phyloP scores from a whole-genome alignment of 2,113 vertebrate species.

The Saiga tatarica region DNA sequence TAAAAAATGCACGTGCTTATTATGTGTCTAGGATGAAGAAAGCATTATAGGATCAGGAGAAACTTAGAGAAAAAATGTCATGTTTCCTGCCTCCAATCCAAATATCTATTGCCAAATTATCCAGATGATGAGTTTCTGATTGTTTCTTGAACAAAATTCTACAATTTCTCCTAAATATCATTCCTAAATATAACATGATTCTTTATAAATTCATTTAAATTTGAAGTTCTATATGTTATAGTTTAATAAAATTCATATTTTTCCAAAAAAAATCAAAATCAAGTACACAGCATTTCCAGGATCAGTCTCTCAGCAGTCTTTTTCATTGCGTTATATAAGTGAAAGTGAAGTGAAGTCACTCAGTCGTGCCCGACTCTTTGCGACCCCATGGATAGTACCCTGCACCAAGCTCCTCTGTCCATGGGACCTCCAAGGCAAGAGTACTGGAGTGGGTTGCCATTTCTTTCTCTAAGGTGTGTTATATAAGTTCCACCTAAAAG shows the following conservation, averaged over 20 bases:
- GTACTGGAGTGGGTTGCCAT: no score
- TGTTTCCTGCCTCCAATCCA: background rate
- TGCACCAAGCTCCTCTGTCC: no score
- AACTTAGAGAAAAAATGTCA: constrained; percentile 14
- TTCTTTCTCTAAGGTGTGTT: background rate
- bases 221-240: background rate
- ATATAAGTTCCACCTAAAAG: background rate
- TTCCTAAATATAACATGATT: background rate
- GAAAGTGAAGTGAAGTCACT: no score
- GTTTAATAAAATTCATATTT: background rate
- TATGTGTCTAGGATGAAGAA: constrained; percentile 25
- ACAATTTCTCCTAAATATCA: background rate
- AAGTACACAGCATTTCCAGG: background rate
- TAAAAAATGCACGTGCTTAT: constrained; percentile 40
- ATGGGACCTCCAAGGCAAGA: no score
- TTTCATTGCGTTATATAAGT: background rate
- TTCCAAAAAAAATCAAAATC: background rate
- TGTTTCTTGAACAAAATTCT: constrained; percentile 16
- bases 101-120: background rate
- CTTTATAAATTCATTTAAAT: background rate
- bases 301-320: background rate
- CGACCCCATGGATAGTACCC: no score
- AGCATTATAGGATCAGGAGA: background rate
- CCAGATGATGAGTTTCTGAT: background rate
- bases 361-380: no score